These are phyloP conservation scores for Plecturocebus donacophilus DNA, from an alignment of 2,113 vertebrate genomes.

Conservation along the genomic window DNA sequence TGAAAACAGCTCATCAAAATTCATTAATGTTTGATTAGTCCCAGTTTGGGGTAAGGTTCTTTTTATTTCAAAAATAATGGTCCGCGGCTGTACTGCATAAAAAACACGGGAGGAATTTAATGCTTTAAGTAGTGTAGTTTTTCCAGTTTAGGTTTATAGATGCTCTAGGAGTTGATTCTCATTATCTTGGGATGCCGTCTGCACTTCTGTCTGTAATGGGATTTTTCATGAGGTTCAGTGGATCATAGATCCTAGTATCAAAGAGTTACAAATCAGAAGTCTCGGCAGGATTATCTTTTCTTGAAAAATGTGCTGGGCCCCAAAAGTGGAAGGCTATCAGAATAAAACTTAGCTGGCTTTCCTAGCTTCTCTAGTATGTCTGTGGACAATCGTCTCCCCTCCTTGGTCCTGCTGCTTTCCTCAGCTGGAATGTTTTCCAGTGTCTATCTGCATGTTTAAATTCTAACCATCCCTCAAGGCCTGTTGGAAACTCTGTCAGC, in stretches of 20 bases:
- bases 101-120: neutral
- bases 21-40: conserved; percentile 39
- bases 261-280: conserved; percentile 16
- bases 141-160: neutral
- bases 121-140: neutral
- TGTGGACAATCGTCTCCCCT: neutral
- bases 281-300: neutral
- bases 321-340: neutral
- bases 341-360: neutral
- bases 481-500: neutral
- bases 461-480: neutral
- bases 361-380: neutral
- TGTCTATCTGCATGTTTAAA: neutral
- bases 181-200: neutral
- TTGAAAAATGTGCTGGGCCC: neutral
- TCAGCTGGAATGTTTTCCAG: neutral
- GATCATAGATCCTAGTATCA: neutral
- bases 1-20: conserved; percentile 27
- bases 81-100: neutral
- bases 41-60: neutral
- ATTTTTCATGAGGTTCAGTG: conserved; percentile 19
- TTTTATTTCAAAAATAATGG: conserved; percentile 12
- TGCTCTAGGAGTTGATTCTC: neutral
- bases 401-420: neutral
- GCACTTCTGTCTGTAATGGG: neutral